phyloP scores from a whole-genome alignment of 2,888 invertebrate species.

The Ecdyonurus torrentis region DNA sequence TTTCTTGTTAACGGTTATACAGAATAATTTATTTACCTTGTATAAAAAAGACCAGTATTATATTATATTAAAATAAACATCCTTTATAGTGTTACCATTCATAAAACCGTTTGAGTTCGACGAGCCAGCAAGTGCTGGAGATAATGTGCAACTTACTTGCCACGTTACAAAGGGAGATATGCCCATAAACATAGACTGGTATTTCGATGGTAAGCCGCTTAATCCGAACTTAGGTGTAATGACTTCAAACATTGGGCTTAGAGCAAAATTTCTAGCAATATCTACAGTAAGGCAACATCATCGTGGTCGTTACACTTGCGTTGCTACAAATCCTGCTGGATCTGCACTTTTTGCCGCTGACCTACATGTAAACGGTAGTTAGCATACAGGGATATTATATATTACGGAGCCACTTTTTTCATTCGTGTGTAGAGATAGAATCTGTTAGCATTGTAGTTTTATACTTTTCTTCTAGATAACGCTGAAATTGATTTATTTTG shows the following conservation, averaged over 20 bases:
- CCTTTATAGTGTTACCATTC: conserved; percentile 1
- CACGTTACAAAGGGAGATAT: conserved; percentile 22
- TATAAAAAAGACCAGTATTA: not conserved
- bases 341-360: conserved; percentile 31
- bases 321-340: conserved; percentile 38
- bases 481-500: no score
- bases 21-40: not conserved
- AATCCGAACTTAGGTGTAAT: not conserved
- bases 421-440: no score
- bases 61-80: not conserved
- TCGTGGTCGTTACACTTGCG: conserved; percentile 37
- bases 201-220: conserved; percentile 25
- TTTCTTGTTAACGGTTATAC: conserved; percentile 32
- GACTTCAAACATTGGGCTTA: not conserved
- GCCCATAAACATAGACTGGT: conserved; percentile 27
- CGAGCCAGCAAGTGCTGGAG: conserved; percentile 18
- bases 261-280: conserved; percentile 3
- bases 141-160: conserved; percentile 20
- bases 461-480: no score
- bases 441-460: no score
- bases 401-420: not conserved
- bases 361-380: conserved; percentile 31
- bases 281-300: not conserved
- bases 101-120: conserved; percentile 17
- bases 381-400: not conserved